These are phyloP conservation scores for Shinisaurus crocodilurus DNA, from an alignment of 2,113 vertebrate genomes.

Conservation along the genomic window DNA sequence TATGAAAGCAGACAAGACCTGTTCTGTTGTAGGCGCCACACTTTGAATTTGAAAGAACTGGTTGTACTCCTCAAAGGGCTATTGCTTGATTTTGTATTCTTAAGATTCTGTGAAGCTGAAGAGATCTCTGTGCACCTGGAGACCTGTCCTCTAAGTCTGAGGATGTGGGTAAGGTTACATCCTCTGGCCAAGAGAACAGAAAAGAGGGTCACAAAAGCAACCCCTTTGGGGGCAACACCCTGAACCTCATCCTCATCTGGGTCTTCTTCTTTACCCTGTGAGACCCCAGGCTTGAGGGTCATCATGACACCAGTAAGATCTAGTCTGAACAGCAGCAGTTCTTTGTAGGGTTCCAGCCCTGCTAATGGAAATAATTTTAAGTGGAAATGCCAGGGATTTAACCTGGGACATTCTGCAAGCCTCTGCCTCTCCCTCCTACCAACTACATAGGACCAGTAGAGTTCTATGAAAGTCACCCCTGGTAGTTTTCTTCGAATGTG, in stretches of 20 bases:
- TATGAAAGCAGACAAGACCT: no score
- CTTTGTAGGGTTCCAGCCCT: background rate
- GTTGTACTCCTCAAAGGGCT: background rate
- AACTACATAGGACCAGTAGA: slow-evolving; percentile 20
- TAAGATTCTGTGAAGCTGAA: background rate
- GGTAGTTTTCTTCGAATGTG: slow-evolving; percentile 30
- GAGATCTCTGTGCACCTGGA: background rate
- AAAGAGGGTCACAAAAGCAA: background rate
- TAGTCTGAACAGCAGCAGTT: background rate
- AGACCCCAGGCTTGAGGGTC: background rate
- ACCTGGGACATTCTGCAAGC: background rate
- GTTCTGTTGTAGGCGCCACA: no score
- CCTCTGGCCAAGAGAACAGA: no score
- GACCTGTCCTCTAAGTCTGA: background rate
- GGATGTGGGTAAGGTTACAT: no score
- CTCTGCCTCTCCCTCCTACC: slow-evolving; percentile 9
- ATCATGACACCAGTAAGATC: background rate
- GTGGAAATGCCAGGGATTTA: background rate
- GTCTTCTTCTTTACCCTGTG: background rate
- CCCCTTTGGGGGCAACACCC: no score
- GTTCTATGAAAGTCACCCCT: no score
- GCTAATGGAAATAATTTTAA: background rate
- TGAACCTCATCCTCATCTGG: background rate
- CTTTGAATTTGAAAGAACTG: no score
- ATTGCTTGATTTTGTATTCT: background rate